Evolutionary conservation across 2,797 vertebrate genomes (phyloP).

Genomic region (Enteromius treurensis): DNA sequence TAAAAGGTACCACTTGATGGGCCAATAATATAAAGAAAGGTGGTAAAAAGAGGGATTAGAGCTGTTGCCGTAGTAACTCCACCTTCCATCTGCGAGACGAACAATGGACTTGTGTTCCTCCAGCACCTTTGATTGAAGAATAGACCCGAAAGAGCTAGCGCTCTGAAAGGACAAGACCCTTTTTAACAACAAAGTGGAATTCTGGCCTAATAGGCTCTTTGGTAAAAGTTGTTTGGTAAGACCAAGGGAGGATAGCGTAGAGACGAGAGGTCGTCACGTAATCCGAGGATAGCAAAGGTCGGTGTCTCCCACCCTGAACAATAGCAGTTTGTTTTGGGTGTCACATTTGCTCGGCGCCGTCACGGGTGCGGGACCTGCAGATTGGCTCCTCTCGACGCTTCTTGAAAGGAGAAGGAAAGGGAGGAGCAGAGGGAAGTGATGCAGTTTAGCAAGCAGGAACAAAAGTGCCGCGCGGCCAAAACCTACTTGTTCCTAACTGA

Average conservation of each 20-base stretch:
- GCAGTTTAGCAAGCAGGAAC: slow-evolving; percentile 61
- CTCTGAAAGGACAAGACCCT: slow-evolving; percentile 91
- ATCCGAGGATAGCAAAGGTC: slow-evolving; percentile 89
- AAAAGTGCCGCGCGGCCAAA: slow-evolving; percentile 53
- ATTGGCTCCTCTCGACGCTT: slow-evolving; percentile 78
- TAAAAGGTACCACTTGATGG: slow-evolving; percentile 97
- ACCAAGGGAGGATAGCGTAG: slow-evolving; percentile 80
- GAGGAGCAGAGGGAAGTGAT: slow-evolving; percentile 18
- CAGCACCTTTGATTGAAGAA: slow-evolving; percentile 93
- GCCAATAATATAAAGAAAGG: slow-evolving; percentile 92
- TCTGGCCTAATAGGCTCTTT: slow-evolving; percentile 87
- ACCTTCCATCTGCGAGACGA: slow-evolving; percentile 94
- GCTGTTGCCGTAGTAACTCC: slow-evolving; percentile 98
- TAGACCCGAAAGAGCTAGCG: slow-evolving; percentile 76
- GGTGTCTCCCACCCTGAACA: slow-evolving; percentile 76
- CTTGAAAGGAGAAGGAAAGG: slow-evolving; percentile 26
- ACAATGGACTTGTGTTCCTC: slow-evolving; percentile 98
- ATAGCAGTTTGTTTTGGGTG: slow-evolving; percentile 81
- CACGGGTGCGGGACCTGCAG: slow-evolving; percentile 75
- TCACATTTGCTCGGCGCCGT: slow-evolving; percentile 76
- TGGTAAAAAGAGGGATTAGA: slow-evolving; percentile 95
- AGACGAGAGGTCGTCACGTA: slow-evolving; percentile 87
- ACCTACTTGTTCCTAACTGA: slow-evolving; percentile 60
- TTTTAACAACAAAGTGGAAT: slow-evolving; percentile 93
- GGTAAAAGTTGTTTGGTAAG: slow-evolving; percentile 87